Evolutionary conservation across 1,140 invertebrate genomes (phyloP), one percentile per base, ranked within the genome.

Genomic region (Oppia nitens): DNA sequence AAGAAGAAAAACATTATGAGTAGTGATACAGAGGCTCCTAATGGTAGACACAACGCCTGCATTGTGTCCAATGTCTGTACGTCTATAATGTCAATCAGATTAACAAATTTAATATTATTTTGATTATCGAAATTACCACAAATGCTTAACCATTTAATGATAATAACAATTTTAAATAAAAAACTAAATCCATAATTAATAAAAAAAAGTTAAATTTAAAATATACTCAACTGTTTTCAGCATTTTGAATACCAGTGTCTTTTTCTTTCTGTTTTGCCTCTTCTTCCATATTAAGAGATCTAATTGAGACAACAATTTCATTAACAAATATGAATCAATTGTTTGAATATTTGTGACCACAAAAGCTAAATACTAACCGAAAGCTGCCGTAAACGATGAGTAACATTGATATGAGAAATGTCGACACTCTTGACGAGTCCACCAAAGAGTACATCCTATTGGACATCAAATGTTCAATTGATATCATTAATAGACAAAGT

Each of bases 1-100:
- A 97, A 96, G 73, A 95, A 97, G 77, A 96, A 93, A 74, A 96
- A 97, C 92, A 97, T 96, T 62, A 96, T 81, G 21, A 97, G 81
- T 58, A 97, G 78, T 56, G 92, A 94, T 65, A 95, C 83, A 59
- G 91, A 95, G 65, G 93, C 92, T 68, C 90, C 90, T 53, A 97
- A 78, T 56, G 93, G 93, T 70, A 97, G 78, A 77, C 92, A 95
- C 65, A 96, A 79, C 63, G 92, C 93, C 74, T 97, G 92, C 82
- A 94, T 88, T 58, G 90, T 91, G 72, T 95, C 91, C 68, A 97
- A 73, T 0, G 91, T 96, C 75, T 92, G 87, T 40, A 92, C 80
- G 74, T 83, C 83, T 85, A 79, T 67, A 65, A 63, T 61, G 65
- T 61, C 29, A 53, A 54, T 14, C 4, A 14, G 45, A 55, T n/a